Evolutionary conservation across 23 tunicate genomes (phyloP), one percentile per base, ranked within the genome.

Genomic region (Oikopleura vanhoeffeni): DNA sequence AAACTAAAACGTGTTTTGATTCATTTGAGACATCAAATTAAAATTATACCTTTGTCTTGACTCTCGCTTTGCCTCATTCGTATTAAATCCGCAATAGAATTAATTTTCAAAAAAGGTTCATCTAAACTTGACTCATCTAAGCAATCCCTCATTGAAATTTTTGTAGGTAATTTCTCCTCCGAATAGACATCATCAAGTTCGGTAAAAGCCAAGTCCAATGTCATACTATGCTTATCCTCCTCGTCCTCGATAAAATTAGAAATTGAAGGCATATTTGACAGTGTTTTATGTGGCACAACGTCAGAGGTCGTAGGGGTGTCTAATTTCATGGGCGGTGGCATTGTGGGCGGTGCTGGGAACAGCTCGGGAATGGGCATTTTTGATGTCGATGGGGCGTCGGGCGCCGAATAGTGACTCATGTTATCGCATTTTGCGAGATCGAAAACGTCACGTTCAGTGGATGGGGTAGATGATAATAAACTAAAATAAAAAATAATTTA

Each of bases 361-460:
- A 24, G 79, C 27, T 13, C 34, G 13, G 64, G 64, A 13, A 24
- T 13, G 64, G 64, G 24, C 18, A 13, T 13, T 13, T 13, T 8
- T 13, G 64, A 49, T 24, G 13, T 24, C 18, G 13, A 13, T 13
- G 24, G 18, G 24, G 13, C 13, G 24, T 49, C 64, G 18, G 64
- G 13, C 13, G 18, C 24, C 64, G 64, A 49, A 13, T 8, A 49
- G 27, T 30, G 79, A 30, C 79, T 71, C 34, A 71, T 28, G 38
- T 2, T 2, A 32, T 71, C 79, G 79, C 36, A 33, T 38, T 32
- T 28, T 3, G 38, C 79, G 34, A 18, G 34, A 38, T 71, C 79
- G 79, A 71, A 71, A 71, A 71, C 35, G 32, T 71, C 79, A 24
- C 64, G 64, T 24, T 49, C 64, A 30, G 27, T 71, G 79, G 79